These are phyloP conservation scores for Sebastes matsubarae DNA, from an alignment of 2,797 vertebrate species.

Conservation along the genomic window DNA sequence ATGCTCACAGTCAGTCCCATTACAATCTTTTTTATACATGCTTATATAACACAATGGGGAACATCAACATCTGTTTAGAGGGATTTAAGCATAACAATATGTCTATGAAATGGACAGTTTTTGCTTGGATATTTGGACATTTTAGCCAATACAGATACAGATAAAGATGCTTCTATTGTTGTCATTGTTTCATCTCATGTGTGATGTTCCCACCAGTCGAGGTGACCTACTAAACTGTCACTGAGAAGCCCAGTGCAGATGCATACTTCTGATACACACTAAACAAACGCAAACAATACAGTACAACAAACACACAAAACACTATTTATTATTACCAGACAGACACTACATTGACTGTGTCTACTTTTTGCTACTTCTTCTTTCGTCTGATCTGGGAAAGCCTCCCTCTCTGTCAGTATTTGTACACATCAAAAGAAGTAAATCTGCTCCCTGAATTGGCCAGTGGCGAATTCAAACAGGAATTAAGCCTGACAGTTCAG, in stretches of 20 bases:
- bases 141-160: background rate
- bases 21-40: background rate
- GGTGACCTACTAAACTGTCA: slow-evolving; percentile 25
- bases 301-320: too few species aligned
- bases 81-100: background rate
- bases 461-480: background rate
- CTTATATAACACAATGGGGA: slow-evolving; percentile 8
- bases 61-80: slow-evolving; percentile 7
- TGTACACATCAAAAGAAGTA: slow-evolving; percentile 3
- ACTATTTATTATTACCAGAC: slow-evolving; percentile 4
- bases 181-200: slow-evolving; percentile 5
- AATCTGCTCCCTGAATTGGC: background rate
- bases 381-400: slow-evolving; percentile 4
- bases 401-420: slow-evolving; percentile 7
- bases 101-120: background rate
- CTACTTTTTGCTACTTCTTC: background rate
- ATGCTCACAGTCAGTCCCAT: slow-evolving; percentile 4
- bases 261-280: background rate
- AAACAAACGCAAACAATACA: too few species aligned
- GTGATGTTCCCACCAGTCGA: slow-evolving; percentile 3
- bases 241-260: background rate
- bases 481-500: slow-evolving; percentile 1
- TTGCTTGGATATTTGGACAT: background rate
- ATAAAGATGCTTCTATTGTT: slow-evolving; percentile 2
- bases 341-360: background rate